phyloP scores from a whole-genome alignment of 2,797 vertebrate species.

The Rhabdomys pumilio region DNA sequence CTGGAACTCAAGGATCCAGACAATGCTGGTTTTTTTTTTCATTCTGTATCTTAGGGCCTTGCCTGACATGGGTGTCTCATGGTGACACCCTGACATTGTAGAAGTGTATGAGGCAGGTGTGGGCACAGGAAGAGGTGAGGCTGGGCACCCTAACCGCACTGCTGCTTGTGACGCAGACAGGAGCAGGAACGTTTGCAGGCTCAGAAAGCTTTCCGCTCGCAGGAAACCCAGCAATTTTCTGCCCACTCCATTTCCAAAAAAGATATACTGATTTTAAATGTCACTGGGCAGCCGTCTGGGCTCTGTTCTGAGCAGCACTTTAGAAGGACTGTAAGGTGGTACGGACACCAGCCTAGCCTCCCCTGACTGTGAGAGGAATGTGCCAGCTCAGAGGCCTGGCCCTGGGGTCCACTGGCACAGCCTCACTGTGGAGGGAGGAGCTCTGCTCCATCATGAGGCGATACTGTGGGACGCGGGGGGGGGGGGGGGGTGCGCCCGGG shows the following conservation, averaged over 20 bases:
- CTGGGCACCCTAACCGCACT: not conserved
- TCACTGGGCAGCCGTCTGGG: slow-evolving; percentile 50
- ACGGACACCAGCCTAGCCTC: not conserved
- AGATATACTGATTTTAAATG: slow-evolving; percentile 56
- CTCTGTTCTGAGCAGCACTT: slow-evolving; percentile 29
- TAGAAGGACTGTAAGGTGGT: not conserved
- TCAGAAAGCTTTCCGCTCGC: not conserved
- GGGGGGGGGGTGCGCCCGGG: not conserved
- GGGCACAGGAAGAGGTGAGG: not conserved
- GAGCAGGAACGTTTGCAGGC: not conserved
- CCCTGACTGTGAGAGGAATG: not conserved
- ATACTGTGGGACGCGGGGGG: not conserved
- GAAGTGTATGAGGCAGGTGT: not conserved
- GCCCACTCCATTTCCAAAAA: slow-evolving; percentile 79
- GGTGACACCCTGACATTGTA: not conserved
- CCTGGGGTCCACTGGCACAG: not conserved
- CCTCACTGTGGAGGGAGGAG: not conserved
- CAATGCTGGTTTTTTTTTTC: no score
- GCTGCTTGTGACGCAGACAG: slow-evolving; percentile 36
- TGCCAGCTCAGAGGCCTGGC: not conserved
- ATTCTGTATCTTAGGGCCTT: not conserved
- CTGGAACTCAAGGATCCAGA: not conserved
- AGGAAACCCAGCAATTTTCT: slow-evolving; percentile 77
- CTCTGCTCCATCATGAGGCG: not conserved
- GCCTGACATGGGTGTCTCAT: not conserved